A percentile compares a stretch with the other conserved stretches of the same genome.
These are phyloP conservation scores for Protula sp. DNA, from an alignment of 2,888 invertebrate species.

Conservation along the genomic window DNA sequence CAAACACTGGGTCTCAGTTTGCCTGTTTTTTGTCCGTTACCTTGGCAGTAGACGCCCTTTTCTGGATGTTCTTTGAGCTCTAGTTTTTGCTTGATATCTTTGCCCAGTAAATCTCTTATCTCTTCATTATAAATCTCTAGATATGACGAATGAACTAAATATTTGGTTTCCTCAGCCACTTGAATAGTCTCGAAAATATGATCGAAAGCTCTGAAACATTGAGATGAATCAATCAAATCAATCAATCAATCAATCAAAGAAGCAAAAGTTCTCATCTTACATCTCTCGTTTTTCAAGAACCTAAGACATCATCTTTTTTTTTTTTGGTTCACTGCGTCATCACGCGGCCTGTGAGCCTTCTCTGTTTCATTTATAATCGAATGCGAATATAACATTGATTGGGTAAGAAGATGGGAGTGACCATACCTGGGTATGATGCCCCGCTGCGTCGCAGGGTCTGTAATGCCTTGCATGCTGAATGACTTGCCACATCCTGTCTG, in stretches of 20 bases:
- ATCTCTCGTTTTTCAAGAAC: too few species aligned
- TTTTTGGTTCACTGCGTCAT: too few species aligned
- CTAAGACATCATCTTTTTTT: too few species aligned
- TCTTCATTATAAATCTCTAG: constrained; percentile 82
- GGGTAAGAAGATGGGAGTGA: too few species aligned
- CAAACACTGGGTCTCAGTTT: too few species aligned
- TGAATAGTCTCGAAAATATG: constrained; percentile 71
- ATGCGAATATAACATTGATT: too few species aligned
- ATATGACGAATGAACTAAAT: constrained; percentile 70
- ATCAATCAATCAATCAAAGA: too few species aligned
- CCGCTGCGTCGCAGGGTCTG: constrained; percentile 55
- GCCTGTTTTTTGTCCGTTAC: constrained; percentile 42
- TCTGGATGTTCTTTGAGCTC: constrained; percentile 67
- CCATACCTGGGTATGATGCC: constrained; percentile 66
- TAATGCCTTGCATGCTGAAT: constrained; percentile 78
- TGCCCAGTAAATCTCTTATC: constrained; percentile 66
- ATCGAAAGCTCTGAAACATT: constrained; percentile 65
- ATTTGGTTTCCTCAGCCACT: constrained; percentile 64
- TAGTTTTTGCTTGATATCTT: constrained; percentile 59
- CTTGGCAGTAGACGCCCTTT: constrained; percentile 64
- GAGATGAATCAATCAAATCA: too few species aligned
- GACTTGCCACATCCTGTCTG: constrained; percentile 90
- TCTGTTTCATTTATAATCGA: too few species aligned
- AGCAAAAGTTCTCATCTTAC: too few species aligned
- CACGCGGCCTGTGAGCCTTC: too few species aligned